Percentiles rank a stretch among this genome's conserved stretches.
Conservation (phyloP, 2,888 invertebrate genomes). For the Imbricaverruca yamaguchii region DNA sequence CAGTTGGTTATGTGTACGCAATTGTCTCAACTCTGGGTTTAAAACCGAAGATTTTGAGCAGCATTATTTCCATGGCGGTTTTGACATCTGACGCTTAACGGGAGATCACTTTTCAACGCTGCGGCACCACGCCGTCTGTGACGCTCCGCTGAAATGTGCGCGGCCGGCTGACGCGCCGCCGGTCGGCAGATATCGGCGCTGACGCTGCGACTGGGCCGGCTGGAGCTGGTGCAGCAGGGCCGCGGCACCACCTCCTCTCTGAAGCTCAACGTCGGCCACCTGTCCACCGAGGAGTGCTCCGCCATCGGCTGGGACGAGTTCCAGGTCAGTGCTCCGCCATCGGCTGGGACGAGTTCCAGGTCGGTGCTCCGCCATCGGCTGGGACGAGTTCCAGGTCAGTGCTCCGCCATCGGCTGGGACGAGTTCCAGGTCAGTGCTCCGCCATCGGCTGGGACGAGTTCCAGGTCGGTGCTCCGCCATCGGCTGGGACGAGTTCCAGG, state of each 20-base stretch:
- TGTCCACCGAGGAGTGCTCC: constrained; percentile 72
- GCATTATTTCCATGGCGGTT: no score
- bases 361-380: constrained; percentile 41
- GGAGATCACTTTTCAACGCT: no score
- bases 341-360: constrained; percentile 92
- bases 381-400: constrained; percentile 29
- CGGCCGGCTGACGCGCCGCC: no score
- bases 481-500: neutral
- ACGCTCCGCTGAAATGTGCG: no score
- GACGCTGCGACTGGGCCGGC: constrained; percentile 62
- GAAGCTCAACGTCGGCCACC: constrained; percentile 59
- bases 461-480: constrained; percentile 21
- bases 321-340: constrained; percentile 72
- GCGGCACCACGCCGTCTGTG: no score
- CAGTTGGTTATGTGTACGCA: no score
- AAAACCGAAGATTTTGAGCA: no score
- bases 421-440: constrained; percentile 31
- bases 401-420: neutral
- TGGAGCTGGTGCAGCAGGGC: constrained; percentile 65
- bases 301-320: constrained; percentile 91
- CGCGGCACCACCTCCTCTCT: constrained; percentile 57
- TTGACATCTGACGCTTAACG: no score
- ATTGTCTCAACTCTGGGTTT: no score
- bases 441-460: constrained; percentile 28
- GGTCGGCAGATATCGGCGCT: constrained; percentile 47